Conservation (phyloP, 1,140 invertebrate genomes). For the Physella acuta region DNA sequence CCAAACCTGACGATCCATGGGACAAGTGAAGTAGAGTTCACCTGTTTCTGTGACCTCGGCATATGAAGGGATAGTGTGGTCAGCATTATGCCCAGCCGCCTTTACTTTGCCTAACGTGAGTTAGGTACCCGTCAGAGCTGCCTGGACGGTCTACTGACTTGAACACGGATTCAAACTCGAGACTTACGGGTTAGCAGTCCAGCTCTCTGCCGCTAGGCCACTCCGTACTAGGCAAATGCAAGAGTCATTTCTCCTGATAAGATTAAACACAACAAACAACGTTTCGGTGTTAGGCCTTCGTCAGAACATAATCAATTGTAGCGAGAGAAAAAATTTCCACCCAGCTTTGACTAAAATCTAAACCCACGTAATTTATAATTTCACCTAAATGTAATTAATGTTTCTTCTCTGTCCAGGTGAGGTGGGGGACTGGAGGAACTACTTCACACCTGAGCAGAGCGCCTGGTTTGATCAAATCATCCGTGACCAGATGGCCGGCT, state of each 20-base stretch:
- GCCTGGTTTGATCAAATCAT: conserved; percentile 27
- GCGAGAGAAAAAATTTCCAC: background rate
- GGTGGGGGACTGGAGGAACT: conserved; percentile 31
- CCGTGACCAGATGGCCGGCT: conserved; percentile 17
- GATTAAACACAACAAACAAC: background rate
- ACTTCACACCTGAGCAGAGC: conserved; percentile 26
- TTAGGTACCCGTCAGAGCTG: too few species aligned
- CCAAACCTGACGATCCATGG: too few species aligned
- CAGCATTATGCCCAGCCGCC: too few species aligned
- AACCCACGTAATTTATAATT: background rate
- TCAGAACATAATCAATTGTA: background rate
- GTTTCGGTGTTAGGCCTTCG: background rate
- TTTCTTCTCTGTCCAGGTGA: conserved; percentile 14
- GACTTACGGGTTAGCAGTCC: too few species aligned
- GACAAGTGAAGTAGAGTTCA: too few species aligned
- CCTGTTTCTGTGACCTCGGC: too few species aligned
- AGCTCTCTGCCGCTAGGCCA: too few species aligned
- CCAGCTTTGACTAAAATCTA: background rate
- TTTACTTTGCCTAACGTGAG: too few species aligned
- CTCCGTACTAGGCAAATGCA: background rate
- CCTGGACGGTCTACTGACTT: too few species aligned
- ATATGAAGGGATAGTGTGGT: too few species aligned
- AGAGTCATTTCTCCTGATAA: background rate
- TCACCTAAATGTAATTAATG: background rate
- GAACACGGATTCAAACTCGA: too few species aligned